Evolutionary conservation across 2,113 vertebrate species (phyloP), one percentile per base, ranked within the genome.

Genomic region (Vimba vimba): DNA sequence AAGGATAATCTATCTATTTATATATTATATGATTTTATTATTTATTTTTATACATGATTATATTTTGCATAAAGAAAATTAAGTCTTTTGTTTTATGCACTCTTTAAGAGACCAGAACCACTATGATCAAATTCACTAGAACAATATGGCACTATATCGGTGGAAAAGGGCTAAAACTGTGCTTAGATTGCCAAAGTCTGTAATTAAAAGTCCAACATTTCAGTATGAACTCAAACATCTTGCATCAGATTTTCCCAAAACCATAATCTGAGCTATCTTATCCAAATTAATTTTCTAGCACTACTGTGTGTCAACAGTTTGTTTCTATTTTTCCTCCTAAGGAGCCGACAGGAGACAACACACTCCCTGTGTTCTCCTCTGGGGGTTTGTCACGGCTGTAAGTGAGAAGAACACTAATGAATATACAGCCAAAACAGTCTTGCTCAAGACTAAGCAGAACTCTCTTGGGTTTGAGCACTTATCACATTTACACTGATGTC

Each of bases 391-490:
- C 73, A 75, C 27, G 73, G 12, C 73, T 75, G 73, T 27, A 75
- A 75, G 73, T 75, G 73, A 50, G 73, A 75, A 75, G 43, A 75
- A 27, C 73, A 50, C 39, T 75, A 75, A 75, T 50, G 73, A 75
- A 75, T n/a, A 75, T 75, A 13, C 23, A 75, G 73, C 43, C 43
- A 50, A 75, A 75, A 50, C 43, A n/a, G 39, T 25, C 43, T 74
- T 45, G 23, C 43, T 74, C 43, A 50, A 73, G 21, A 73, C 21
- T 36, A 73, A 43, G 69, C 68, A n/a, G 9, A 71, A 13, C n/a
- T 43, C 73, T 50, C 73, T 47, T 50, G 73, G 73, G 73, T 27
- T 25, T 47, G 39, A 50, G 3, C 43, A 9, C 71, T 75, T 25
- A 47, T 43, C 39, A 27, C 73, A 27, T 75, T 50, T 50, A 50